Conservation (phyloP, 2,888 invertebrate species). For the Ophonus ardosiacus region DNA sequence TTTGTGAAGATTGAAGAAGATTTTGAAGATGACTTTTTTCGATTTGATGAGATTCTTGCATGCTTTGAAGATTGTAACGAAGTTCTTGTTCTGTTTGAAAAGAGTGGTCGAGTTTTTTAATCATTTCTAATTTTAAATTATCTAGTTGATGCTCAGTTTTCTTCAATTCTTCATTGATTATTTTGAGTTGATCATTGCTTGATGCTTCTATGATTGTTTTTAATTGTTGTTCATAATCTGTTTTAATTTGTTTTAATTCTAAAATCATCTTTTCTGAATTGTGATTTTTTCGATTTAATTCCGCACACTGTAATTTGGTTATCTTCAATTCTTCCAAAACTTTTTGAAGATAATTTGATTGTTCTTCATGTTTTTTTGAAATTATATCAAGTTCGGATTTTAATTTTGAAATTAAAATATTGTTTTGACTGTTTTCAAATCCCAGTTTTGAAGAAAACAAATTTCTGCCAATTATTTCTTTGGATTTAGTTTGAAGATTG, state of each 20-base stretch:
- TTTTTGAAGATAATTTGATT: conserved; percentile 64
- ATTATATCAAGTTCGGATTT: conserved; percentile 67
- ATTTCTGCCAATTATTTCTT: conserved; percentile 67
- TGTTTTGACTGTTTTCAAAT: conserved; percentile 67
- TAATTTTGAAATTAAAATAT: conserved; percentile 68
- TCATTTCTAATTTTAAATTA: conserved; percentile 67
- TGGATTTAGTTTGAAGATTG: conserved; percentile 69
- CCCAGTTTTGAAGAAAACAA: conserved; percentile 67
- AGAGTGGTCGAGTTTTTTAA: conserved; percentile 69
- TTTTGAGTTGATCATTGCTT: conserved; percentile 69
- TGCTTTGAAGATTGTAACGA: conserved; percentile 64
- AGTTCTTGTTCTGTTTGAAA: conserved; percentile 68
- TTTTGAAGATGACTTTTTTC: conserved; percentile 66
- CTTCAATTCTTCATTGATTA: conserved; percentile 69
- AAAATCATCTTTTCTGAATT: conserved; percentile 66
- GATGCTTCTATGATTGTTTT: conserved; percentile 67
- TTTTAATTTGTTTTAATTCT: conserved; percentile 53
- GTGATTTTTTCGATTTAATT: conserved; percentile 66
- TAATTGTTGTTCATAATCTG: conserved; percentile 49
- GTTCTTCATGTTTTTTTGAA: conserved; percentile 65
- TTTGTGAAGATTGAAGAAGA: conserved; percentile 67
- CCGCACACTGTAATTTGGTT: conserved; percentile 48
- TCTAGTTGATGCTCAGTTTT: conserved; percentile 70
- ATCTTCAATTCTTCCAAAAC: conserved; percentile 63
- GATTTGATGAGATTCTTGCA: conserved; percentile 67